Evolutionary conservation across 2,888 invertebrate species (phyloP), one percentile per base, ranked within the genome.

Genomic region (Emmelina monodactyla): DNA sequence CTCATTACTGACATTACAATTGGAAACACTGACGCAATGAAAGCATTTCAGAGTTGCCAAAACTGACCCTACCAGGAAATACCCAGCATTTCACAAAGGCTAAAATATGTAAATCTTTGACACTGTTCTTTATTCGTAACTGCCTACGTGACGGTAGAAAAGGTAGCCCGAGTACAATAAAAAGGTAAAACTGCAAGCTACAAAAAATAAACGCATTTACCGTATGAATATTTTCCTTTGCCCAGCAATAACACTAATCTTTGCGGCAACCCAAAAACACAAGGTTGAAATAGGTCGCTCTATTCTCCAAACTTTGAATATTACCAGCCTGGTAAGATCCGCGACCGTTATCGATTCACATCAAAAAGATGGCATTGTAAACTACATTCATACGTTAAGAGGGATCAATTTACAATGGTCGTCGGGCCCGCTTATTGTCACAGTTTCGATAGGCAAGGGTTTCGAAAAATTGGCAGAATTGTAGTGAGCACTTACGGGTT

Each of bases 351-450:
- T 10, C 6, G 9, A 25, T 25, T 25, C n/a, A 4, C 11, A 10
- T 25, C n/a, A 25, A n/a, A 25, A 19, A 32, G 15, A 19, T 32
- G 12, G 14, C 19, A 39, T 29, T 34, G 41, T 41, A 37, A 37
- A 35, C 22, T 15, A 44, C 38, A 43, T 46, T 49, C 41, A 43
- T 31, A 7, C 11, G 9, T 25, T 11, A 39, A 41, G 33, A 36
- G 37, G 33, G 58, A 39, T 53, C 63, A 41, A 30, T 34, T 9
- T 43, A 41, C 15, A 39, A 38, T 60, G 59, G 70, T 33, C 40
- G 58, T 59, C 59, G 55, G 64, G 60, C 62, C 60, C 59, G 51
- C 52, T 58, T 47, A 70, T 67, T 67, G 68, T 70, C 68, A 64
- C 66, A 62, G 54, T 63, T 58, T 58, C 58, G 54, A 62, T 61